Percentiles rank a stretch among this genome's conserved stretches.
Conservation (phyloP, 1,140 invertebrate genomes). For the Drosophila tristis region DNA sequence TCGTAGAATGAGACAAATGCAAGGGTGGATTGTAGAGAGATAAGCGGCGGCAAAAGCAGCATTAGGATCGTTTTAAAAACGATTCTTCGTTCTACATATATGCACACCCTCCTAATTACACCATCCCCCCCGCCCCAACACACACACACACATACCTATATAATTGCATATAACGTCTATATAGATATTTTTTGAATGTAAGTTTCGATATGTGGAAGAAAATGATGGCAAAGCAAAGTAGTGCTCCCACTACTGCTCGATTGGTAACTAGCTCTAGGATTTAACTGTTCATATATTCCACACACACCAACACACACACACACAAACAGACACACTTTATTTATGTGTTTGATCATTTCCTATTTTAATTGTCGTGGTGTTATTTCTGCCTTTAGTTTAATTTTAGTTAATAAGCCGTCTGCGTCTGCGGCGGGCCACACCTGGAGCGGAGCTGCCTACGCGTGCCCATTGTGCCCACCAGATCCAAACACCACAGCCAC, state of each 20-base stretch:
- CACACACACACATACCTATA: constrained; percentile 41
- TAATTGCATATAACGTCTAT: constrained; percentile 3
- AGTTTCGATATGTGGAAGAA: too few species aligned
- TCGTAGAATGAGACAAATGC: constrained; percentile 3
- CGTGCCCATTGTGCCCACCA: constrained; percentile 35
- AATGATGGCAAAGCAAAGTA: too few species aligned
- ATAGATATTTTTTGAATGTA: too few species aligned
- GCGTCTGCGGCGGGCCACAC: constrained; percentile 34
- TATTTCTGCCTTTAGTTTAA: constrained; percentile 68
- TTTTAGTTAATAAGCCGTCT: constrained; percentile 65
- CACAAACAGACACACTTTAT: constrained; percentile 17
- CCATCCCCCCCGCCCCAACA: too few species aligned
- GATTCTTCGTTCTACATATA: constrained; percentile 48
- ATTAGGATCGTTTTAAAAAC: constrained; percentile 56
- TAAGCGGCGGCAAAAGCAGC: constrained; percentile 22
- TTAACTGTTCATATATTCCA: constrained; percentile 30
- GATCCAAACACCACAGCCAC: constrained; percentile 20
- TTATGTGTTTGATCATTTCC: constrained; percentile 29
- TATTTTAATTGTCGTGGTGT: constrained; percentile 41
- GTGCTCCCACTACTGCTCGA: constrained; percentile 15
- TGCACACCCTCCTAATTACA: too few species aligned
- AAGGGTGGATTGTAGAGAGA: constrained; percentile 10
- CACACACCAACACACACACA: constrained; percentile 14
- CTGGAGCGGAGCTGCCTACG: constrained; percentile 58
- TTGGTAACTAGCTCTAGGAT: constrained; percentile 52